Percentiles rank a stretch among this genome's conserved stretches.
Evolutionary conservation across 2,113 vertebrate species (phyloP).

Genomic region (Oryzias celebensis): DNA sequence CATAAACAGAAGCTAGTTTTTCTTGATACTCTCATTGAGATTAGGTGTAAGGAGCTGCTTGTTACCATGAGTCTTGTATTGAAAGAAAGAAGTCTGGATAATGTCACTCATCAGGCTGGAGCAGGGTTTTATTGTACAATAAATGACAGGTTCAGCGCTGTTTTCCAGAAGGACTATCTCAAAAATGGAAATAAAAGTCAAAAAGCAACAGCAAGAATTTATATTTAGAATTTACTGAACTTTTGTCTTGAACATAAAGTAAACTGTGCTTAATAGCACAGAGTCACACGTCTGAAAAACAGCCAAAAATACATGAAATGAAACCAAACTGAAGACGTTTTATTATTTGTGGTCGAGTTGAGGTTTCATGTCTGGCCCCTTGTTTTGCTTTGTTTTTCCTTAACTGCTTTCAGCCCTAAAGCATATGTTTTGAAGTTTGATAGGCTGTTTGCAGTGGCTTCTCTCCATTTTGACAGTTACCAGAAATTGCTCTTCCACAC

Average conservation of each 20-base stretch:
- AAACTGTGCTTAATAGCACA: too few relatives aligned
- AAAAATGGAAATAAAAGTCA: background rate
- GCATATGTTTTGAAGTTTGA: slow-evolving; percentile 26
- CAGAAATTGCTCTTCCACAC: slow-evolving; percentile 52
- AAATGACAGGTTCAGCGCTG: background rate
- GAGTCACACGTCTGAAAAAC: slow-evolving; percentile 15
- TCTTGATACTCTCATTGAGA: background rate
- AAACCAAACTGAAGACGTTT: slow-evolving; percentile 5
- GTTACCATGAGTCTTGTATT: background rate
- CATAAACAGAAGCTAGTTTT: background rate
- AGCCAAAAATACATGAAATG: slow-evolving; percentile 27
- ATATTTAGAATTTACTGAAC: background rate
- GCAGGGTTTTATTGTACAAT: background rate
- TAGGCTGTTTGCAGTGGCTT: slow-evolving; percentile 59
- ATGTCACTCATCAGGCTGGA: background rate
- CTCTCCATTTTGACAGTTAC: slow-evolving; percentile 39
- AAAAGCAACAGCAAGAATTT: background rate
- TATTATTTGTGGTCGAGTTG: slow-evolving; percentile 2
- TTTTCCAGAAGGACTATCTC: too few relatives aligned
- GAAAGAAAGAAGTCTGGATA: background rate
- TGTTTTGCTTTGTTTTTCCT: slow-evolving; percentile 53
- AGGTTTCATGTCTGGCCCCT: slow-evolving; percentile 25
- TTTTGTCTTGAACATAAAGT: too few relatives aligned
- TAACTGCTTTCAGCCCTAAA: slow-evolving; percentile 26
- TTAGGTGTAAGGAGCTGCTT: background rate